Conservation (phyloP, 2,113 vertebrate genomes). For the Nyctibius bracteatus region DNA sequence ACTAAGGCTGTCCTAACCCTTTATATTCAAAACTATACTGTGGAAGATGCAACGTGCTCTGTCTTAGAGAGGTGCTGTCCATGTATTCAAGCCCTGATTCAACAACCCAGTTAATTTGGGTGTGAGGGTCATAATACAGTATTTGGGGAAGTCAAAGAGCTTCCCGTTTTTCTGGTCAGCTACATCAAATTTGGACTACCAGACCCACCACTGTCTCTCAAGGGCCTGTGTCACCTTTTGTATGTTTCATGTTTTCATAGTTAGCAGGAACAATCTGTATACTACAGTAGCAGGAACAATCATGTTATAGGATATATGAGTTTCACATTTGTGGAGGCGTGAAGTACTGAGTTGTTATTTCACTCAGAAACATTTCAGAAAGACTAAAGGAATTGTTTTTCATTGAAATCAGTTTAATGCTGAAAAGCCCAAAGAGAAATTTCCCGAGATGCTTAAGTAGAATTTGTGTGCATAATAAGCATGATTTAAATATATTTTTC, state of each 20-base stretch:
- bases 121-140: background rate
- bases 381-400: constrained; percentile 24
- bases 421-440: background rate
- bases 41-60: background rate
- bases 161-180: background rate
- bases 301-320: background rate
- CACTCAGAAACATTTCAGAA: background rate
- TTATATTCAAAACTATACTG: background rate
- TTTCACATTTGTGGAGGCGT: constrained; percentile 27
- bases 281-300: background rate
- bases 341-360: constrained; percentile 18
- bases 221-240: background rate
- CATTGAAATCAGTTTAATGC: background rate
- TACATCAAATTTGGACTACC: background rate
- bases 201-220: background rate
- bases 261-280: background rate
- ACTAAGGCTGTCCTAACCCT: background rate
- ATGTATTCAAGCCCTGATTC: background rate
- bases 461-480: background rate
- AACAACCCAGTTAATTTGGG: background rate
- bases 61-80: background rate
- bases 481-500: constrained; percentile 32
- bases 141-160: background rate
- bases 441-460: background rate
- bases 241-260: background rate